Evolutionary conservation across 2,797 vertebrate species (phyloP).

Genomic region (Chloroceryle amazona): DNA sequence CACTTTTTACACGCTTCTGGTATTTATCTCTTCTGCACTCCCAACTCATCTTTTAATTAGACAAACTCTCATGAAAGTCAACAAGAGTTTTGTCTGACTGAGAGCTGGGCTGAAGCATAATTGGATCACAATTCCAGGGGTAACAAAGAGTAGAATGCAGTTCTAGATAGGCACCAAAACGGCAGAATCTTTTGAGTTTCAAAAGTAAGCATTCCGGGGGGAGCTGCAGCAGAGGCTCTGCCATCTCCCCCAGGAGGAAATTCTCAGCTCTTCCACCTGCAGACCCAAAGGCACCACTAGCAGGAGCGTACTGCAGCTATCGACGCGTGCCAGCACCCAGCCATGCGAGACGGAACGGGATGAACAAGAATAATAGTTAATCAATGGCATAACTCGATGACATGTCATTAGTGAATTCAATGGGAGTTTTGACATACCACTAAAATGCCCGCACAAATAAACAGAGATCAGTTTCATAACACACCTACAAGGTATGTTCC

Average conservation of each 20-base stretch:
- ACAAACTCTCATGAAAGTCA: conserved; percentile 69
- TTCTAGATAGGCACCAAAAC: not conserved
- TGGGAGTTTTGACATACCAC: not conserved
- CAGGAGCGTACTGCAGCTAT: not conserved
- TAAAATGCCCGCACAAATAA: not conserved
- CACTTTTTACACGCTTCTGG: conserved; percentile 47
- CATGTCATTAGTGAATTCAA: not conserved
- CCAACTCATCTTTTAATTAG: conserved; percentile 67
- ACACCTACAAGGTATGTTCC: not conserved
- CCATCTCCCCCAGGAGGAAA: not conserved
- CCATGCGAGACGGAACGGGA: not conserved
- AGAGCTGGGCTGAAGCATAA: conserved; percentile 31
- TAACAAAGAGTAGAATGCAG: conserved; percentile 7
- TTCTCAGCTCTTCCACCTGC: not conserved
- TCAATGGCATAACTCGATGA: not conserved
- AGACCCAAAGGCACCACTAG: not conserved
- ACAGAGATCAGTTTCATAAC: not conserved
- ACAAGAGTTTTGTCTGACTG: conserved; percentile 61
- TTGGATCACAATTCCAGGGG: conserved; percentile 52
- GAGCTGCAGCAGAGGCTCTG: not conserved
- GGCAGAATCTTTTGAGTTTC: not conserved
- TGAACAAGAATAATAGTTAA: not conserved
- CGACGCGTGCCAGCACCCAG: not conserved
- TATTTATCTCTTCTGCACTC: conserved; percentile 65
- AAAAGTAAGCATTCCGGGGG: not conserved